phyloP scores from a whole-genome alignment of 2,888 invertebrate genomes.

The Scaeva pyrastri region DNA sequence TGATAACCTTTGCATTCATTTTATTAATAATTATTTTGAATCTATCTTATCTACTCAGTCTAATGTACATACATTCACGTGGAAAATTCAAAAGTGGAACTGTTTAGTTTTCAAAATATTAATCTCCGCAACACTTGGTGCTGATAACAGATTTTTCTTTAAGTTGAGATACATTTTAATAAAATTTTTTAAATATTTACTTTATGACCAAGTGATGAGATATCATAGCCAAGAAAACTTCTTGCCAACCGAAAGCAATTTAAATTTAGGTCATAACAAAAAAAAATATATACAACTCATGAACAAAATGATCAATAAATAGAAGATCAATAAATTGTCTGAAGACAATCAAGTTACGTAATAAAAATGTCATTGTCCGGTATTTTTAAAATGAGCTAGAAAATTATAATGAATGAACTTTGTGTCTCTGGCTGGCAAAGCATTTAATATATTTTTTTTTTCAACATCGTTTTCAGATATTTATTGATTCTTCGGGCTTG shows the following conservation, averaged over 20 bases:
- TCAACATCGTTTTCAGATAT: no score
- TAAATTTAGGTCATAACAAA: neutral
- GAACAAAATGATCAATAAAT: neutral
- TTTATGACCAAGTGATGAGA: neutral
- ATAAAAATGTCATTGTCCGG: conserved; percentile 13
- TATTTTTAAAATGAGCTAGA: conserved; percentile 1
- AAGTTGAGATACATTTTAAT: neutral
- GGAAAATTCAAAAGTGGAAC: no score
- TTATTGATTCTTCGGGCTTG: neutral
- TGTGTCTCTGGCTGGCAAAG: neutral
- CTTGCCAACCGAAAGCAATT: neutral
- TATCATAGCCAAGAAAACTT: neutral
- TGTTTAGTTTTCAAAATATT: no score
- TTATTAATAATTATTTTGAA: no score
- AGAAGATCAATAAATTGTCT: neutral
- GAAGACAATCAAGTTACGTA: conserved; percentile 5
- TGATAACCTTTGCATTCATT: no score
- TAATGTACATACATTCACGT: no score
- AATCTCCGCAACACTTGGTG: no score
- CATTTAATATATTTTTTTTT: neutral
- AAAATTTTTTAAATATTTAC: neutral
- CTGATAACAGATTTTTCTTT: neutral
- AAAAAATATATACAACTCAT: neutral
- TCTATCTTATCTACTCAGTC: no score
- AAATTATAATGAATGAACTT: conserved; percentile 4